phyloP scores from a whole-genome alignment of 2,888 invertebrate species.

The Eulithis prunata region DNA sequence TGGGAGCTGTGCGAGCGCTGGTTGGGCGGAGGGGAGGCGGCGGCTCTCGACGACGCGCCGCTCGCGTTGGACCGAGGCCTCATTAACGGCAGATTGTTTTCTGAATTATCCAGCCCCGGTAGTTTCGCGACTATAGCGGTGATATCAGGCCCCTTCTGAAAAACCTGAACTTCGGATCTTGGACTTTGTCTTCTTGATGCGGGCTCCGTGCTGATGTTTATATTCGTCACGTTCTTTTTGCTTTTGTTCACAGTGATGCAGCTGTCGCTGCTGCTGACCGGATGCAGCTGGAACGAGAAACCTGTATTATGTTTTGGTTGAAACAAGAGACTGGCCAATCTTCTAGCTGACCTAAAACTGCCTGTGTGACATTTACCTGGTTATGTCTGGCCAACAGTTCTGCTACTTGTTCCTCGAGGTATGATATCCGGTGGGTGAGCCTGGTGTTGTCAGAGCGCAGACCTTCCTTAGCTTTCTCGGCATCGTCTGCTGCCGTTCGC shows the following conservation, averaged over 20 bases:
- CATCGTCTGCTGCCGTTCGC: conserved; percentile 85
- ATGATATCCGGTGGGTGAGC: conserved; percentile 94
- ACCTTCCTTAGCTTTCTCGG: conserved; percentile 86
- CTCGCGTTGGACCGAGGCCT: conserved; percentile 83
- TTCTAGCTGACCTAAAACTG: background rate
- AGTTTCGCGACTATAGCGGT: conserved; percentile 88
- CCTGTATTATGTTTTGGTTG: background rate
- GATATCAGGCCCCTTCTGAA: conserved; percentile 92
- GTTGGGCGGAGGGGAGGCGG: conserved; percentile 60
- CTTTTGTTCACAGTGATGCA: conserved; percentile 84
- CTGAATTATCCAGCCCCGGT: conserved; percentile 82
- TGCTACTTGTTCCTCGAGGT: conserved; percentile 93
- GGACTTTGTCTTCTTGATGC: conserved; percentile 67
- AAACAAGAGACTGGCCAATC: background rate
- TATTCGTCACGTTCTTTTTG: conserved; percentile 88
- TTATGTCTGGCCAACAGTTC: conserved; percentile 82
- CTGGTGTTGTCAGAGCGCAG: conserved; percentile 91
- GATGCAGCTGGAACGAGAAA: conserved; percentile 61
- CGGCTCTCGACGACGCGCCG: conserved; percentile 83
- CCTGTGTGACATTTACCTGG: conserved; percentile 47
- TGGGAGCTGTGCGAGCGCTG: conserved; percentile 77
- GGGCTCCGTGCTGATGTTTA: conserved; percentile 87
- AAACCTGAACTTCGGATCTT: conserved; percentile 86
- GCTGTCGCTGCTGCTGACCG: conserved; percentile 72
- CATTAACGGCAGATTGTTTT: conserved; percentile 70